phyloP scores from a whole-genome alignment of 2,113 vertebrate genomes.

The Aegotheles bennettii region DNA sequence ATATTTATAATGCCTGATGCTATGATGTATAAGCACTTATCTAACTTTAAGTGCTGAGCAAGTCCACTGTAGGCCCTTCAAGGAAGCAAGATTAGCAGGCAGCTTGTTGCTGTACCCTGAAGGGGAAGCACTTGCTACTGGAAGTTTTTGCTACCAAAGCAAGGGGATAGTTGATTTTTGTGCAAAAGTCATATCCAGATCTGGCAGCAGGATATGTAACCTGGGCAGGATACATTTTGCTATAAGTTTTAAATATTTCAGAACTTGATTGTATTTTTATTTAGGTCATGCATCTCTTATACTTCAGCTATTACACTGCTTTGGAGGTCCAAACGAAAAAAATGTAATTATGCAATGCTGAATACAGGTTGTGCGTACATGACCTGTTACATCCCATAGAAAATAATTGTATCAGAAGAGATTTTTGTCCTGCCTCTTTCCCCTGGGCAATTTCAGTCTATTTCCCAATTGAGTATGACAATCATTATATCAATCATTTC shows the following conservation, averaged over 20 bases:
- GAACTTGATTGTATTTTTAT: neutral
- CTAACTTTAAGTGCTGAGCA: neutral
- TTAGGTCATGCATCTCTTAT: neutral
- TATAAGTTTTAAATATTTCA: neutral
- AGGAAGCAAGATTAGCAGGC: neutral
- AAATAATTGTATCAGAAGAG: neutral
- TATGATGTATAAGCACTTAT: conserved; percentile 4
- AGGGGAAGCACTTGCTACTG: neutral
- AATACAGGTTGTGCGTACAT: neutral
- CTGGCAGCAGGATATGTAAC: neutral
- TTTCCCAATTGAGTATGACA: neutral
- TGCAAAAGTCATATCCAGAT: neutral
- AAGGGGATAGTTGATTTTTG: neutral
- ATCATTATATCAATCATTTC: neutral
- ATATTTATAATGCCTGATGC: neutral
- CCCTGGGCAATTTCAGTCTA: neutral
- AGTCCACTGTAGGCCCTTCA: neutral
- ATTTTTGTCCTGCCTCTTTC: neutral
- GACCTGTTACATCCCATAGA: neutral
- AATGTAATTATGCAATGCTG: neutral
- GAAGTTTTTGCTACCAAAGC: neutral
- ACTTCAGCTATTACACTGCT: neutral
- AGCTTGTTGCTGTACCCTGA: neutral
- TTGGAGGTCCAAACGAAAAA: neutral
- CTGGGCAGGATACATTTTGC: neutral